Evolutionary conservation across 1,140 invertebrate genomes (phyloP).

Genomic region (Sweltsa coloradensis): DNA sequence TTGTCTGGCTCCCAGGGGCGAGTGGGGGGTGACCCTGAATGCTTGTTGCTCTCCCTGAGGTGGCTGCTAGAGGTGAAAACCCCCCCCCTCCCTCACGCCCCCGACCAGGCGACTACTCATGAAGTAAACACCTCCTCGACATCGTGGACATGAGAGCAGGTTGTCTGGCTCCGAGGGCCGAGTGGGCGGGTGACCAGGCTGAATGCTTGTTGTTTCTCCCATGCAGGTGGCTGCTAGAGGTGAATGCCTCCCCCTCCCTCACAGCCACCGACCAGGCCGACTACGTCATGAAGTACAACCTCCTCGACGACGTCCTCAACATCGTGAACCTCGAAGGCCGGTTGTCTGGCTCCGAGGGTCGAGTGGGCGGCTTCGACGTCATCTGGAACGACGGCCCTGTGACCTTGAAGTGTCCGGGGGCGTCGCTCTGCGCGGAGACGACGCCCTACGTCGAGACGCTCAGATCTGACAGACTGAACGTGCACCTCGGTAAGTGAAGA

Average conservation of each 20-base stretch:
- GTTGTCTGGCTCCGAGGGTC: constrained; percentile 36
- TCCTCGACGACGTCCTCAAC: constrained; percentile 32
- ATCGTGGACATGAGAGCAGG: constrained; percentile 32
- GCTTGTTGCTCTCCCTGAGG: constrained; percentile 27
- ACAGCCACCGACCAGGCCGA: constrained; percentile 45
- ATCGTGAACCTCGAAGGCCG: constrained; percentile 32
- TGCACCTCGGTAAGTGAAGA: no score
- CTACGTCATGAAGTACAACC: constrained; percentile 31
- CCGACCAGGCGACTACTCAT: constrained; percentile 38
- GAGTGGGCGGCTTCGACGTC: constrained; percentile 45
- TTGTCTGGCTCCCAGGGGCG: no score
- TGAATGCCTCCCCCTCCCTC: constrained; percentile 50
- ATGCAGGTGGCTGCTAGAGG: constrained; percentile 43
- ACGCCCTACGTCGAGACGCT: no score
- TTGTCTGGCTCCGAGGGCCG: no score
- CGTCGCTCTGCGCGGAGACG: not conserved
- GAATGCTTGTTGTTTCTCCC: no score
- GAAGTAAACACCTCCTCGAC: constrained; percentile 33
- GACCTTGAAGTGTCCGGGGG: not conserved
- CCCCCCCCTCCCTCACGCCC: constrained; percentile 47
- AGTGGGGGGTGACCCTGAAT: no score
- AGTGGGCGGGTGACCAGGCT: no score
- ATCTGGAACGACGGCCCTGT: constrained; percentile 38
- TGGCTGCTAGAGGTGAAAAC: constrained; percentile 54
- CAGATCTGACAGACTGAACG: no score